These are phyloP conservation scores for Anguilla japonica DNA, from an alignment of 2,113 vertebrate genomes.

Conservation along the genomic window DNA sequence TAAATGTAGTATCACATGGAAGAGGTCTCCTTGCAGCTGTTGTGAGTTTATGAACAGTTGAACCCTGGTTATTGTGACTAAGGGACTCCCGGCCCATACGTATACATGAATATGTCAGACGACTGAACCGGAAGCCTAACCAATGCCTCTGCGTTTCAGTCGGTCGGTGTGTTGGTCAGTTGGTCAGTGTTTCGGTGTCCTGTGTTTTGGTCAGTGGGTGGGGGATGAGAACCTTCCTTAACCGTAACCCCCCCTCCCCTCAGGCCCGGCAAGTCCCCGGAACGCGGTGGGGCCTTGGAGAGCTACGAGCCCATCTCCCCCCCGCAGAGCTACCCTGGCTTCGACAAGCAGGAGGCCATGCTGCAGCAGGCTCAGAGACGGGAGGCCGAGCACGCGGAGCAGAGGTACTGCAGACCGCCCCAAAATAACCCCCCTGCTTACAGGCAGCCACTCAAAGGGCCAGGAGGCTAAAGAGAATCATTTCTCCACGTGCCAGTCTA, in stretches of 20 bases:
- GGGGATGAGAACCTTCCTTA: not conserved
- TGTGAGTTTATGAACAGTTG: too few species aligned
- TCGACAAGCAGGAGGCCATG: constrained; percentile 85
- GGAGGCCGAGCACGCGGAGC: constrained; percentile 81
- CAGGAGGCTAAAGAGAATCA: too few species aligned
- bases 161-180: too few species aligned
- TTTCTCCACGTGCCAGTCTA: too few species aligned
- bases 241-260: constrained; percentile 33
- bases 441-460: too few species aligned
- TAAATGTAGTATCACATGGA: too few species aligned
- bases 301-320: constrained; percentile 96
- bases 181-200: not conserved
- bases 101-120: too few species aligned
- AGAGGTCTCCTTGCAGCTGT: too few species aligned
- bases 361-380: constrained; percentile 79
- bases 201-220: not conserved
- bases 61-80: too few species aligned
- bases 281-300: constrained; percentile 82
- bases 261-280: constrained; percentile 95
- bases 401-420: constrained; percentile 72
- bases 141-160: too few species aligned
- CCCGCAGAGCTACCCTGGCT: constrained; percentile 81
- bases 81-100: too few species aligned
- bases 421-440: not conserved
- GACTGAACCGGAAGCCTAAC: too few species aligned